These are phyloP conservation scores for Scotopteryx bipunctaria DNA, from an alignment of 2,888 invertebrate genomes.

Conservation along the genomic window DNA sequence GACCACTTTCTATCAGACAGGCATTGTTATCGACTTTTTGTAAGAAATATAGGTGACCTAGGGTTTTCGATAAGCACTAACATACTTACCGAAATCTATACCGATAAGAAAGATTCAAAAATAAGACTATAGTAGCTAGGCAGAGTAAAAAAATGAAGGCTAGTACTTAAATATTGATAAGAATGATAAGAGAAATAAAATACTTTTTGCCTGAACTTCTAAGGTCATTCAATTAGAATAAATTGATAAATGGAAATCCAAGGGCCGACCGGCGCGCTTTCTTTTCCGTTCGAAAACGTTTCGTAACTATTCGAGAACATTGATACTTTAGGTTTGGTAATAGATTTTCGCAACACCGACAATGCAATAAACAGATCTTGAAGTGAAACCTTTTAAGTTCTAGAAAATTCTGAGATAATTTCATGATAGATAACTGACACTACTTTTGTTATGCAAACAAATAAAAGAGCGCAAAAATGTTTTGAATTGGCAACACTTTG, in stretches of 20 bases:
- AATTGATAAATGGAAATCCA: constrained; percentile 16
- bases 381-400: constrained; percentile 5
- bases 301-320: constrained; percentile 20
- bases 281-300: constrained; percentile 14
- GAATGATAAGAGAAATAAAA: no score
- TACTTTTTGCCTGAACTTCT: no score
- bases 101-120: neutral
- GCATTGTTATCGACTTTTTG: neutral
- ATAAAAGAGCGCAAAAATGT: no score
- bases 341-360: constrained; percentile 20
- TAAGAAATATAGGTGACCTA: neutral
- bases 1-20: neutral
- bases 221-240: constrained; percentile 1
- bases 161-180: no score
- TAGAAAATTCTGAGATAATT: constrained; percentile 9
- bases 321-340: constrained; percentile 12
- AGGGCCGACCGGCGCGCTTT: constrained; percentile 14
- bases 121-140: no score
- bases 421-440: neutral
- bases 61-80: no score
- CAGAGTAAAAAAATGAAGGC: no score
- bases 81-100: no score
- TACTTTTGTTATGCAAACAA: no score
- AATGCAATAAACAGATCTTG: constrained; percentile 7
- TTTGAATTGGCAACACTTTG: no score